These are phyloP conservation scores for Labeo catla DNA, from an alignment of 2,113 vertebrate genomes.

Conservation along the genomic window DNA sequence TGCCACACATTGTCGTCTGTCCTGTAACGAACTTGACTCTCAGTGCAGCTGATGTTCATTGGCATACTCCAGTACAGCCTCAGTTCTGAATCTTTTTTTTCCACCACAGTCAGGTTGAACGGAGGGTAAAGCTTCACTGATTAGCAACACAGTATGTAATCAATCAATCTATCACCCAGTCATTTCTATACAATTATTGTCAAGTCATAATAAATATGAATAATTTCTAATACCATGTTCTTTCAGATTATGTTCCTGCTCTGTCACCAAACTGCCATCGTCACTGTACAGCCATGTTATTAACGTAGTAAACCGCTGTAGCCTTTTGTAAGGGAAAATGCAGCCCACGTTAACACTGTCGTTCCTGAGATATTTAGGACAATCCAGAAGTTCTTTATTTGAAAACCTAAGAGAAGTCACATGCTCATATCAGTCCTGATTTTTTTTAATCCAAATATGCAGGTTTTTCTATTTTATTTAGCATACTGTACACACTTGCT, in stretches of 20 bases:
- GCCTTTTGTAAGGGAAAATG: background rate
- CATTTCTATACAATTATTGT: background rate
- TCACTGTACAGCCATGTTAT: constrained; percentile 7
- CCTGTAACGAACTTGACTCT: constrained; percentile 48
- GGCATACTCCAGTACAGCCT: constrained; percentile 54
- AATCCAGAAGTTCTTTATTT: background rate
- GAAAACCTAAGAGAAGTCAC: constrained; percentile 15
- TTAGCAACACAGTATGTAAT: background rate
- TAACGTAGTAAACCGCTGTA: constrained; percentile 1
- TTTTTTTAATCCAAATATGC: background rate
- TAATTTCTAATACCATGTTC: constrained; percentile 1
- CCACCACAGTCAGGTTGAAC: constrained; percentile 25
- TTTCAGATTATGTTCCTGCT: background rate
- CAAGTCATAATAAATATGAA: background rate
- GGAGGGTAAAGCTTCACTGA: constrained; percentile 59
- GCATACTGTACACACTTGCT: constrained; percentile 30
- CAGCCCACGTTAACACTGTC: constrained; percentile 39
- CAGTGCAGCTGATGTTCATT: background rate
- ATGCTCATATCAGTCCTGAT: background rate
- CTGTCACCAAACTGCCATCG: background rate
- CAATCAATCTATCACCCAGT: background rate
- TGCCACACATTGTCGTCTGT: constrained; percentile 27
- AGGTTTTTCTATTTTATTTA: background rate
- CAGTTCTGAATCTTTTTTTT: constrained; percentile 22
- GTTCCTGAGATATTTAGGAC: constrained; percentile 39